Evolutionary conservation across 37 sponge, comb jelly and placozoan genomes (phyloP).

Genomic region (Ianthella basta): DNA sequence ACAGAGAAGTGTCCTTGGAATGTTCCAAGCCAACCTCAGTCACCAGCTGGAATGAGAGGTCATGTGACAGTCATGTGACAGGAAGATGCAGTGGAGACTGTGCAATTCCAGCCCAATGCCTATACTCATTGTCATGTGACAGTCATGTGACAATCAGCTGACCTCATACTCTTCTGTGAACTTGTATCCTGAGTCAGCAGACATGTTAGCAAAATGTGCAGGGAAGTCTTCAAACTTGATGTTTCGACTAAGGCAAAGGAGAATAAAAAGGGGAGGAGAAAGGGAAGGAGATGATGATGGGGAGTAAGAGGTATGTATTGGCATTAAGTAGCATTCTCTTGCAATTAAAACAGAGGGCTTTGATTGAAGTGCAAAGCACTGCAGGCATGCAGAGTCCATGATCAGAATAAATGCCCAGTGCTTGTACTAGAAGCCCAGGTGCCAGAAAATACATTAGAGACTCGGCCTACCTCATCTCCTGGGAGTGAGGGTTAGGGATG

Average conservation of each 20-base stretch:
- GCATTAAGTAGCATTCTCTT: too few species aligned
- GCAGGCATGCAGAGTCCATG: not conserved
- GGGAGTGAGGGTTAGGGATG: not conserved
- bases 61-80: too few species aligned
- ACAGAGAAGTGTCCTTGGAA: conserved; percentile 78
- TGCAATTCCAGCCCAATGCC: too few species aligned
- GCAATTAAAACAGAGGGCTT: too few species aligned
- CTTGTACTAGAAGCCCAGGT: too few species aligned
- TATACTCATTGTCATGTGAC: too few species aligned
- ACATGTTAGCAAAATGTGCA: conserved; percentile 54
- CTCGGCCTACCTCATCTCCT: not conserved
- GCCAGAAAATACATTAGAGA: too few species aligned
- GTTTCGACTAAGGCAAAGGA: conserved; percentile 16
- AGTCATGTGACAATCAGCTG: not conserved
- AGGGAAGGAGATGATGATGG: not conserved
- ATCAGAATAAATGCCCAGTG: not conserved
- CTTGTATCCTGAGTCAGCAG: conserved; percentile 69
- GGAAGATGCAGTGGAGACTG: too few species aligned
- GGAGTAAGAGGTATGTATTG: not conserved
- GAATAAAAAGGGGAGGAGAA: conserved; percentile 8
- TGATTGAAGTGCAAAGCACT: too few species aligned
- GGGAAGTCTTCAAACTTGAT: conserved; percentile 54
- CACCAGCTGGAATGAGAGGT: conserved; percentile 47
- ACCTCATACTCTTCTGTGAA: conserved; percentile 92
- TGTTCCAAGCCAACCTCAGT: conserved; percentile 80